A percentile compares a stretch with the other conserved stretches of the same genome.
Evolutionary conservation across 2,888 invertebrate genomes (phyloP).

Genomic region (Cryptus viduatorius): DNA sequence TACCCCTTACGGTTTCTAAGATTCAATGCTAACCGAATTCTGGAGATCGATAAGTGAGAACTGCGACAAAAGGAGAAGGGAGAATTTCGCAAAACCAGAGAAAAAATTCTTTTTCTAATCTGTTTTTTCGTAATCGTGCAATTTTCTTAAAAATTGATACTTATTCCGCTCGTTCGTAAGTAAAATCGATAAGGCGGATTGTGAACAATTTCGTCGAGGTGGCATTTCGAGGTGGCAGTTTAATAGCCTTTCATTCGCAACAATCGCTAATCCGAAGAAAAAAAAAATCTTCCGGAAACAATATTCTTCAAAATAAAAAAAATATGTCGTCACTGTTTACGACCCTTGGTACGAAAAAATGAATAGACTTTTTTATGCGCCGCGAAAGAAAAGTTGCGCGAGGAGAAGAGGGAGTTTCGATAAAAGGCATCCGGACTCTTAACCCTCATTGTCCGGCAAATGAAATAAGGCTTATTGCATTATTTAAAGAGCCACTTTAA

Average conservation of each 20-base stretch:
- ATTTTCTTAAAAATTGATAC: not conserved
- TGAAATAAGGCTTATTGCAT: conserved; percentile 84
- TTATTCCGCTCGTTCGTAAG: not conserved
- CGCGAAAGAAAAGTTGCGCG: conserved; percentile 13
- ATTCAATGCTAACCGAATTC: conserved; percentile 70
- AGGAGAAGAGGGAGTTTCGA: conserved; percentile 62
- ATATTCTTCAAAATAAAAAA: not conserved
- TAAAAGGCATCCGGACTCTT: conserved; percentile 66
- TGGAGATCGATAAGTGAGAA: conserved; percentile 75
- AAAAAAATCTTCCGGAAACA: not conserved
- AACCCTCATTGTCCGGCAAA: conserved; percentile 81
- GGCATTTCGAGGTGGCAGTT: no score
- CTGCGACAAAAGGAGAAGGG: not conserved
- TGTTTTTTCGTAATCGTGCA: not conserved
- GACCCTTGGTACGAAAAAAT: not conserved
- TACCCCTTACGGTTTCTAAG: conserved; percentile 72
- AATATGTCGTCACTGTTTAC: no score
- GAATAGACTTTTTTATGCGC: not conserved
- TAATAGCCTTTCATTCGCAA: no score
- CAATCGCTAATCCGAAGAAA: not conserved
- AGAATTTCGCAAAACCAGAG: not conserved
- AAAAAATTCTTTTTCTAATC: not conserved
- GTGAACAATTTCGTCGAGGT: no score
- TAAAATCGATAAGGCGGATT: not conserved
- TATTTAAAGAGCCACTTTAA: conserved; percentile 82